Base-by-base conservation (phyloP, 2,888 invertebrate species). In the Phlogophora meticulosa region DNA sequence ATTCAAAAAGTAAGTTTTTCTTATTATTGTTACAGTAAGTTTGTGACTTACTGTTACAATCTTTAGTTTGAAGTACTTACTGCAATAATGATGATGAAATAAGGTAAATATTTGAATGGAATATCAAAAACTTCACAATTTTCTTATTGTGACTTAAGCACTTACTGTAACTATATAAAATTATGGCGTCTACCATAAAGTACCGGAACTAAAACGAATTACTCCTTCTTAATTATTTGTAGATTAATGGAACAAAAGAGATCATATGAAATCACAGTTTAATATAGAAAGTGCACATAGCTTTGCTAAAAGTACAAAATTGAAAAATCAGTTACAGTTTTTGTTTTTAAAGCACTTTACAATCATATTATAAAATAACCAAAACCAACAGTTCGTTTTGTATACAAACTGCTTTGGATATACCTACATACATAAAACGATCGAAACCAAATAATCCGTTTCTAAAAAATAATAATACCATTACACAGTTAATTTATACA, bases 41-140 rank as follows among this genome's bases (percentile, higher is more conserved):
- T 34, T 34, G 20, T 51, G 51, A 51, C 51, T 34, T 51, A 51
- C 51, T 51, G 51, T 51, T 36, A 51, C 34, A 51, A 51, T 34
- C n/a, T 34, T 51, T 51, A 51, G 20, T 34, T 51, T 36, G 17
- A n/a, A 48, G 48, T 48, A 48, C 48, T 7, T 48, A 48, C 48
- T 48, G 49, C 49, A 49, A 46, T 24, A 24, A 46, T 46, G 46
- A 46, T 46, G 4, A 24, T 24, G 7, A 15, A 38, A 38, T 38
- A 13, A 38, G 38, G 4, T 38, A 28, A 13, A 38, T 38, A 13
- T 38, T 38, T 38, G 2, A 2, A 38, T 38, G 2, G 15, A 38
- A 38, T 13, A 38, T 13, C 38, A 38, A 13, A 46, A 46, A 46
- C 24, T 46, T 2, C 46, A 24, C 22, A 24, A 24, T 46, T 24